Conservation (phyloP, 2,888 invertebrate species). For the Eupithecia exiguata region DNA sequence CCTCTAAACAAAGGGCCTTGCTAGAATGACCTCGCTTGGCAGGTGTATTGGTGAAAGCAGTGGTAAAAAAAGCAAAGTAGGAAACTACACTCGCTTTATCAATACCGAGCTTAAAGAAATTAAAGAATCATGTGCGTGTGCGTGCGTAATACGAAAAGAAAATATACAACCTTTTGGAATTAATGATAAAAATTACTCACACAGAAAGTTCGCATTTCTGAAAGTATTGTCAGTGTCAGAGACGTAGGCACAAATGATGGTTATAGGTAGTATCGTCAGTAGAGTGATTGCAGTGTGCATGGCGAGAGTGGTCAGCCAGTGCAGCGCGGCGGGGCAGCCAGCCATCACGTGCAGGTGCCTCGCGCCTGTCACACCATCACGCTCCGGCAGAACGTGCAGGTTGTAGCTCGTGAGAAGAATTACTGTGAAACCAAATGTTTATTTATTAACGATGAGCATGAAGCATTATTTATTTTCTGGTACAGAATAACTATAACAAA, state of each 20-base stretch:
- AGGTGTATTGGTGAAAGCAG: no score
- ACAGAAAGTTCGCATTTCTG: background rate
- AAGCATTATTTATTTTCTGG: no score
- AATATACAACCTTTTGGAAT: background rate
- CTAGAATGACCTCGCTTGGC: no score
- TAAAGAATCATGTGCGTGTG: no score
- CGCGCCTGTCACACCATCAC: conserved; percentile 29
- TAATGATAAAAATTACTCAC: background rate
- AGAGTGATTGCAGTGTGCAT: background rate
- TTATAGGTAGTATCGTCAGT: background rate
- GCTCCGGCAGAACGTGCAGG: conserved; percentile 85
- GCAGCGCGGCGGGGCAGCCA: background rate
- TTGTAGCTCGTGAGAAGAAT: conserved; percentile 73
- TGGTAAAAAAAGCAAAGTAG: no score
- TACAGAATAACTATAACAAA: no score
- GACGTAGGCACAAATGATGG: background rate
- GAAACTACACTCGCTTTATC: no score
- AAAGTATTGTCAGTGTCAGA: conserved; percentile 2
- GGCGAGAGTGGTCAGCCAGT: background rate
- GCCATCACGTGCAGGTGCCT: background rate
- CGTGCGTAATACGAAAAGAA: no score
- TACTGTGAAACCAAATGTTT: conserved; percentile 44
- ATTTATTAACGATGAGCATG: no score
- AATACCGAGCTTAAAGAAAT: no score
- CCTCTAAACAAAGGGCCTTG: no score